phyloP scores from a whole-genome alignment of 2,113 vertebrate species.

The Ptilorrhoa leucosticta region DNA sequence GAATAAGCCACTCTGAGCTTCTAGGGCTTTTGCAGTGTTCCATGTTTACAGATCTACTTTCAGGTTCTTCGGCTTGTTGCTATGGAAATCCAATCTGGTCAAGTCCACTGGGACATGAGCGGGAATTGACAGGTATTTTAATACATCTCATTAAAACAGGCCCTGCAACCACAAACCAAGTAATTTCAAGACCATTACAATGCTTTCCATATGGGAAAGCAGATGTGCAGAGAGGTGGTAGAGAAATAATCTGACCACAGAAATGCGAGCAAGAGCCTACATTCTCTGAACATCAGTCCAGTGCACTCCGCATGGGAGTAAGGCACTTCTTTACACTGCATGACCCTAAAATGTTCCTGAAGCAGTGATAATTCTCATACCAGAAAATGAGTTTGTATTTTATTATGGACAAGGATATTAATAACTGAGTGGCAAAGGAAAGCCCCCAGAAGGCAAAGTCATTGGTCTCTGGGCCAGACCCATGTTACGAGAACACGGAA shows the following conservation, averaged over 20 bases:
- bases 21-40: background rate
- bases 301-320: background rate
- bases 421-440: background rate
- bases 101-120: background rate
- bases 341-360: background rate
- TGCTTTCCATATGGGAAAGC: background rate
- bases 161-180: background rate
- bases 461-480: background rate
- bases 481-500: accelerated
- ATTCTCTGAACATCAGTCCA: background rate
- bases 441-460: background rate
- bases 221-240: background rate
- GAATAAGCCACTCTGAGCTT: background rate
- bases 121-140: background rate
- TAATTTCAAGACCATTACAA: background rate
- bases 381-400: background rate
- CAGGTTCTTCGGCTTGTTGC: background rate
- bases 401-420: background rate
- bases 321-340: background rate
- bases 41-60: background rate
- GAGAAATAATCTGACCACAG: background rate
- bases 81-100: background rate
- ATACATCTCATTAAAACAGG: background rate
- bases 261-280: background rate
- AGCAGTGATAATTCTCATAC: background rate